Base-by-base conservation (phyloP, 1,140 invertebrate genomes). In the Agraylea sexmaculata region DNA sequence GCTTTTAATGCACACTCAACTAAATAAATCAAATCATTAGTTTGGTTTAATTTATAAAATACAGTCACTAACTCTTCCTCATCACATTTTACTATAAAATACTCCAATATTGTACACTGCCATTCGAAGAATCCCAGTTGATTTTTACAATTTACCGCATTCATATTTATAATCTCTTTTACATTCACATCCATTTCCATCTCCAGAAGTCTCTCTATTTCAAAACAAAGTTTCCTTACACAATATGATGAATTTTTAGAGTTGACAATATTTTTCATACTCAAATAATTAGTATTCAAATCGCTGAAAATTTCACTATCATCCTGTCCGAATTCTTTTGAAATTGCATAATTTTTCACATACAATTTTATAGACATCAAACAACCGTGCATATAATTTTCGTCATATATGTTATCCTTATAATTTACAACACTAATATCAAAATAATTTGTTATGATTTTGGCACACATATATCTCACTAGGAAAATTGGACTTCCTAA, bases 401-500 rank as follows among this genome's bases (percentile, higher is more conserved):
- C 60, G 27, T 25, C 22, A n/a, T n/a, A 33, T 11, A 4, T 6
- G 5, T 21, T 16, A 37, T 29, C 25, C 6, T 21, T 40, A 42
- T 32, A n/a, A 25, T n/a, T 3, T 17, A 4, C 7, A 21, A 27
- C 43, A 45, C 43, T 49, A 37, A 25, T 46, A 17, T 10, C 23
- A 31, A 43, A 46, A 49, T 11, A 19, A 18, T 15, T 21, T 20
- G 7, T 40, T 22, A 18, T 58, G 25, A 53, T 56, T 47, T 55
- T 60, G 12, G 61, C 54, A 34, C 53, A 52, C 10, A 66, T 47
- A 30, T 58, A 46, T 43, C 65, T 53, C 6, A 68, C 57, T 19
- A 55, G 57, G 31, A 56, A 59, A 40, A 66, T 58, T n/a, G 62
- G 57, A 42, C 64, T 66, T 10, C 52, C 55, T 28, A 66, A 41